phyloP scores from a whole-genome alignment of 2,113 vertebrate species.

The Nymphicus hollandicus region DNA sequence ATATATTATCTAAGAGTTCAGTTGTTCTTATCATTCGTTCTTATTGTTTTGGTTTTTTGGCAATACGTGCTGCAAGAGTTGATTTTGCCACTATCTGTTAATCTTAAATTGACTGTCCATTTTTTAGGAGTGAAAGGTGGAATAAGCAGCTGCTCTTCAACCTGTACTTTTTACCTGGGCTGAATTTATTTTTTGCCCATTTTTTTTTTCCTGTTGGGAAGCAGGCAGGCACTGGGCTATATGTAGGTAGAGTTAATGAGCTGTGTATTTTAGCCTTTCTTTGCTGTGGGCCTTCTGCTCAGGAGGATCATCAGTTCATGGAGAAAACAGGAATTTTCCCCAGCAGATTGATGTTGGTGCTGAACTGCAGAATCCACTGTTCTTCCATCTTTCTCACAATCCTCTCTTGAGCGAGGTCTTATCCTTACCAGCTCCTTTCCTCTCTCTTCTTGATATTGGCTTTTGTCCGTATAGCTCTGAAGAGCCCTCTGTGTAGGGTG shows the following conservation, averaged over 20 bases:
- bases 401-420: not conserved
- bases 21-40: not conserved
- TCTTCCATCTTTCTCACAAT: not conserved
- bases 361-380: not conserved
- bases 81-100: not conserved
- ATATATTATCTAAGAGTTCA: not conserved
- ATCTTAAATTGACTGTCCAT: not conserved
- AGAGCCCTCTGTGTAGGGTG: not conserved
- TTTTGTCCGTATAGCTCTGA: not conserved
- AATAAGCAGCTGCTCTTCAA: not conserved
- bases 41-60: not conserved
- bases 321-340: not conserved
- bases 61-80: not conserved
- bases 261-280: not conserved
- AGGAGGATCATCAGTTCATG: not conserved
- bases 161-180: not conserved
- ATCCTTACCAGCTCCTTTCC: not conserved
- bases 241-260: not conserved
- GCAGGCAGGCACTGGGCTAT: not conserved
- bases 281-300: not conserved
- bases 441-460: not conserved
- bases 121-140: not conserved
- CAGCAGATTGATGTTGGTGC: not conserved
- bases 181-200: not conserved
- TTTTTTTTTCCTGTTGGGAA: not conserved